Evolutionary conservation across 2,113 vertebrate genomes (phyloP).

Genomic region (Rhizomys pruinosus): DNA sequence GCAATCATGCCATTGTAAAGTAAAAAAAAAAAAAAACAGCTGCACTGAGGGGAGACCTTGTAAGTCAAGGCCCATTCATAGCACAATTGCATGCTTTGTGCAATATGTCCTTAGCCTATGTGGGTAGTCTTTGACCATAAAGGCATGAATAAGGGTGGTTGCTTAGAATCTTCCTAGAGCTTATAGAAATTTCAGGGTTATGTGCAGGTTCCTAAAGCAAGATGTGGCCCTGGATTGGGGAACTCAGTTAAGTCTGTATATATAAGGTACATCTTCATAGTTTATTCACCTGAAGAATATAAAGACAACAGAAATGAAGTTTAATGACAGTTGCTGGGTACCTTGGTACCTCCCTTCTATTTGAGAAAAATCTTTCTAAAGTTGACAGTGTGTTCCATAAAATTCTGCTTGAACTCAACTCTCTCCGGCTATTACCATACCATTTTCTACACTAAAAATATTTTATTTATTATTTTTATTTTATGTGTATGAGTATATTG

Average conservation of each 20-base stretch:
- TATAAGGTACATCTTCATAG: not conserved
- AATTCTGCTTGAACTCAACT: not conserved
- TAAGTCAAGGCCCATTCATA: not conserved
- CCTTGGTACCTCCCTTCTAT: fast-evolving
- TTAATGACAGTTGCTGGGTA: fast-evolving
- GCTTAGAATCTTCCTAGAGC: not conserved
- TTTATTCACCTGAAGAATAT: not conserved
- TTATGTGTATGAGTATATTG: too few species aligned
- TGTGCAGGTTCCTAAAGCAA: not conserved
- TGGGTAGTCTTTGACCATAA: fast-evolving
- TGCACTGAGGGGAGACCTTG: not conserved
- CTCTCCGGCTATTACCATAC: fast-evolving
- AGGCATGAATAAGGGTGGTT: not conserved
- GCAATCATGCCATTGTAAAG: too few species aligned
- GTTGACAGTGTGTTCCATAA: not conserved
- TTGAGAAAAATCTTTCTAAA: not conserved
- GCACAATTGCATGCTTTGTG: fast-evolving
- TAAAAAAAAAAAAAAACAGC: not conserved
- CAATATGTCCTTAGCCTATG: not conserved
- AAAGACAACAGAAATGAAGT: fast-evolving
- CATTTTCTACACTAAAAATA: not conserved
- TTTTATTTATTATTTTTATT: too few species aligned
- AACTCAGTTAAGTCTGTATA: not conserved
- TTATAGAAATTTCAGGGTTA: not conserved
- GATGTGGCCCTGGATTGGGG: not conserved